Conservation (phyloP, 2,888 invertebrate species). For the Parthenolecanium corni region DNA sequence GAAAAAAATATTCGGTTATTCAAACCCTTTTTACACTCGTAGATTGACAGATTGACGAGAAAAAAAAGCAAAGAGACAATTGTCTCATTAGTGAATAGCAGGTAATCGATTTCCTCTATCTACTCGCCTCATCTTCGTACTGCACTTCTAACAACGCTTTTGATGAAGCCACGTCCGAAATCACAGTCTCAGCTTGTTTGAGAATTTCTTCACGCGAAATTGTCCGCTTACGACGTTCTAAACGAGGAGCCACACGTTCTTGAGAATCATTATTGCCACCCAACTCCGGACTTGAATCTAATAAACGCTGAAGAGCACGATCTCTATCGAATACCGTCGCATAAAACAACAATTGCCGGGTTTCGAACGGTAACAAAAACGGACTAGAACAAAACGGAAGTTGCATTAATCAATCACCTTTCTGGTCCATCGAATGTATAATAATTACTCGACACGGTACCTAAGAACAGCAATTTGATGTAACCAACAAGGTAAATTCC, state of each 20-base stretch:
- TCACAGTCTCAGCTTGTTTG: slow-evolving; percentile 88
- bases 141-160: slow-evolving; percentile 83
- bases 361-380: slow-evolving; percentile 95
- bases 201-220: slow-evolving; percentile 81
- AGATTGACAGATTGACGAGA: too few species aligned
- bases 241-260: slow-evolving; percentile 83
- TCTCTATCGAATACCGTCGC: slow-evolving; percentile 96
- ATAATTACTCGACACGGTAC: too few species aligned
- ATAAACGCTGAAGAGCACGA: slow-evolving; percentile 84
- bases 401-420: background rate
- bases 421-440: slow-evolving; percentile 10
- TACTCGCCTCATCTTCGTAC: slow-evolving; percentile 51
- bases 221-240: slow-evolving; percentile 84
- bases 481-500: slow-evolving; percentile 92
- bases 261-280: slow-evolving; percentile 57
- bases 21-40: too few species aligned
- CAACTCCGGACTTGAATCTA: slow-evolving; percentile 84
- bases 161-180: slow-evolving; percentile 83
- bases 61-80: too few species aligned
- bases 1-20: too few species aligned
- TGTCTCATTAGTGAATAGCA: too few species aligned
- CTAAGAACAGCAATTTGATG: slow-evolving; percentile 77
- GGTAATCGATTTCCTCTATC: too few species aligned
- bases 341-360: slow-evolving; percentile 89
- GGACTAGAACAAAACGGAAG: slow-evolving; percentile 42